Base-by-base conservation (phyloP, 2,113 vertebrate species). In the Casuarius casuarius region DNA sequence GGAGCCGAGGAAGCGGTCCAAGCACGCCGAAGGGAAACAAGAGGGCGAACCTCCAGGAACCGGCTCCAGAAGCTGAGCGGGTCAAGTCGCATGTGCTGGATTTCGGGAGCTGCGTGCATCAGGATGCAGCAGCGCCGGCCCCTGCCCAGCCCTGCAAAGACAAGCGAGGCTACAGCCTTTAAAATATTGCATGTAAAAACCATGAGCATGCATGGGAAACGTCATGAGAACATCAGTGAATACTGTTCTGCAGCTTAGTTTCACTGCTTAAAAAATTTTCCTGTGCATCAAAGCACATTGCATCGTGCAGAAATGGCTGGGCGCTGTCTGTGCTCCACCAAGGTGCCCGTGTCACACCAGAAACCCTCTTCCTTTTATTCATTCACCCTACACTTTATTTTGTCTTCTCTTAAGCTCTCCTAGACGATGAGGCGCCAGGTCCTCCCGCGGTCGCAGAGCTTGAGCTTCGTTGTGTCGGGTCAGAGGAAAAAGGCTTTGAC, bases 131-230 rank as follows among this genome's bases (percentile, higher is more conserved):
- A 1, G 8, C 0, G 9, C 68, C 25, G 74, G 74, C 29, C 40
- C 49, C 54, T 65, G n/a, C n/a, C n/a, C n/a, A n/a, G 35, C 56
- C 84, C 56, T 33, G 62, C 5, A 5, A n/a, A 68, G 72, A 66
- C 19, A 67, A 77, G 38, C 44, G 44, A 62, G 33, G 6, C 33
- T 46, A 51, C 83, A 58, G 2, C 35, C 38, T 26, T 48, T 23
- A 22, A 58, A 42, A 12, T 42, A 3, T 16, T 40, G 33, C 35
- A 59, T 52, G 9, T 18, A 23, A 65, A 51, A 65, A 16, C 7
- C 9, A 4, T 0, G n/a, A 31, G 29, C 51, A 19, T 0, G 1
- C 1, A 0, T 52, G 20, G 65, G 35, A n/a, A 26, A 15, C n/a
- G 59, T 3, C 4, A 12, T 3, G 61, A 40, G 63, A 42, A 11